Percentiles rank a stretch among this genome's conserved stretches.
Evolutionary conservation across 2,797 vertebrate species (phyloP).

Genomic region (Tangara arthus): DNA sequence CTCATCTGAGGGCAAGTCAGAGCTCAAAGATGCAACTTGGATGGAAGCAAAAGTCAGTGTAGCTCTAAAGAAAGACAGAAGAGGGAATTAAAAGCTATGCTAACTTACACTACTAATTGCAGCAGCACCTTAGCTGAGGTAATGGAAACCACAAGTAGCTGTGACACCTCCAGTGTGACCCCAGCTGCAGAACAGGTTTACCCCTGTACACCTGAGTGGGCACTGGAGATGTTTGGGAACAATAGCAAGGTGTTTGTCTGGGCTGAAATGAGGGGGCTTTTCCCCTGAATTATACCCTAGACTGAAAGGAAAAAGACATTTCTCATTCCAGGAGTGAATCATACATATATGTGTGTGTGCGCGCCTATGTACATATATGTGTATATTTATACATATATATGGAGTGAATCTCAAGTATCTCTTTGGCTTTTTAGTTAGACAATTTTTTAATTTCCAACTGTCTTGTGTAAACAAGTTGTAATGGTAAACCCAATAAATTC

Average conservation of each 20-base stretch:
- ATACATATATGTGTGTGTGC: background rate
- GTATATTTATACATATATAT: background rate
- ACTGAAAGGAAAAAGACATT: background rate
- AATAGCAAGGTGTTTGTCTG: background rate
- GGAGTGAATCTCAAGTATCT: background rate
- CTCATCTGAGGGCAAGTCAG: background rate
- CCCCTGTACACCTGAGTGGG: background rate
- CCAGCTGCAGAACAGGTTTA: background rate
- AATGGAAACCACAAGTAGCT: background rate
- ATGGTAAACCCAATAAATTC: background rate
- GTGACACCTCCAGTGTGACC: background rate
- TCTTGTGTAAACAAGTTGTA: slow-evolving; percentile 1
- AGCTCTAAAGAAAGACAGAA: background rate
- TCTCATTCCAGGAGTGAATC: background rate
- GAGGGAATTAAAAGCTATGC: background rate
- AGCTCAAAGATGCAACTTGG: background rate
- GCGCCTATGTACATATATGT: background rate
- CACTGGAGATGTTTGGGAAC: background rate
- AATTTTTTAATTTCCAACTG: slow-evolving; percentile 2
- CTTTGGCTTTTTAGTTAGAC: background rate
- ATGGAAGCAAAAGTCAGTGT: background rate
- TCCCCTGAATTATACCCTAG: background rate
- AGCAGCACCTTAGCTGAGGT: background rate
- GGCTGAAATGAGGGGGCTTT: background rate
- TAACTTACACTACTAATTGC: background rate